These are phyloP conservation scores for Microctenopoma stevenorrisi DNA, from an alignment of 2,797 vertebrate genomes.

Conservation along the genomic window DNA sequence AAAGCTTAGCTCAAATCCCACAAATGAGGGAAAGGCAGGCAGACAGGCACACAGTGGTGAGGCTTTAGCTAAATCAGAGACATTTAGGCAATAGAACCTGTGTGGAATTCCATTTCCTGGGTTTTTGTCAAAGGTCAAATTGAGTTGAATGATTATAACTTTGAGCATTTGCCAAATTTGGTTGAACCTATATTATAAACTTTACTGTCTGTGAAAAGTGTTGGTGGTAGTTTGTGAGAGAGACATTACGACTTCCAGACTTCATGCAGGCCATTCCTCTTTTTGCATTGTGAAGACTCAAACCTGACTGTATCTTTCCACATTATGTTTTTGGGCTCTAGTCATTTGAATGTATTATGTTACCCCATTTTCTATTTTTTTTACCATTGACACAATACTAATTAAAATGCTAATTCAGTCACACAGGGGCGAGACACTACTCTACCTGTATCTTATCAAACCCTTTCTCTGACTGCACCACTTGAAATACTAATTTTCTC, in stretches of 20 bases:
- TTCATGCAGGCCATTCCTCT: background rate
- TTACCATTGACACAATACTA: constrained; percentile 10
- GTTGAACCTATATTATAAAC: constrained; percentile 38
- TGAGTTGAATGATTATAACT: constrained; percentile 59
- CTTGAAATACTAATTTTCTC: constrained; percentile 33
- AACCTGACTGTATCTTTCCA: background rate
- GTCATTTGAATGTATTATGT: background rate
- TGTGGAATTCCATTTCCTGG: constrained; percentile 53
- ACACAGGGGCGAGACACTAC: constrained; percentile 6
- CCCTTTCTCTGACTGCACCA: constrained; percentile 8
- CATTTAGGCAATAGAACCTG: constrained; percentile 60
- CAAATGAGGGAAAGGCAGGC: constrained; percentile 54
- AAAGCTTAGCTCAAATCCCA: constrained; percentile 63
- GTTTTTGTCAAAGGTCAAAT: constrained; percentile 64
- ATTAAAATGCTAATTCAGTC: constrained; percentile 48
- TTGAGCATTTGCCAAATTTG: constrained; percentile 47
- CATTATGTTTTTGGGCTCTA: background rate
- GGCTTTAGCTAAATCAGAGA: constrained; percentile 58
- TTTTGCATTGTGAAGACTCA: background rate
- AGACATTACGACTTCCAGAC: background rate
- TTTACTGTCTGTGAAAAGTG: background rate
- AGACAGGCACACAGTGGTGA: constrained; percentile 24
- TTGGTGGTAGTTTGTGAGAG: background rate
- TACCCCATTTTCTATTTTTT: background rate
- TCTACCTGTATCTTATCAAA: constrained; percentile 32